phyloP scores from a whole-genome alignment of 2,797 vertebrate genomes.

The Tokudaia tokunoshimensis region DNA sequence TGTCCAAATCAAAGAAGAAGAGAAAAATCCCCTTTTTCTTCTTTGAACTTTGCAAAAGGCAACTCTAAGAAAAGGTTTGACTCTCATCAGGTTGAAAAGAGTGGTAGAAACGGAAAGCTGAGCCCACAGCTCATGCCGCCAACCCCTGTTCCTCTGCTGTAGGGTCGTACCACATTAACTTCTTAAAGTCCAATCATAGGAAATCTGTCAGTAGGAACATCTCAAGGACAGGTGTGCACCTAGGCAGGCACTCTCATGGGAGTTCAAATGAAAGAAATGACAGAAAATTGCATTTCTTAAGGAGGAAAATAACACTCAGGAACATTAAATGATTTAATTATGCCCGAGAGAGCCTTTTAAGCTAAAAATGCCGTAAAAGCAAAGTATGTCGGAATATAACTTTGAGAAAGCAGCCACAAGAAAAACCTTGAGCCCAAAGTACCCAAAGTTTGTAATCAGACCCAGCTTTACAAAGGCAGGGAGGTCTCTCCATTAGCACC shows the following conservation, averaged over 20 bases:
- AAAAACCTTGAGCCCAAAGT: constrained; percentile 61
- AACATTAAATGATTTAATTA: constrained; percentile 84
- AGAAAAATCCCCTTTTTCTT: background rate
- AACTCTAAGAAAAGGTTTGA: background rate
- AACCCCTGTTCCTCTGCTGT: background rate
- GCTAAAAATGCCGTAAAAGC: constrained; percentile 74
- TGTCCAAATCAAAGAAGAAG: constrained; percentile 24
- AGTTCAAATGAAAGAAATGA: constrained; percentile 79
- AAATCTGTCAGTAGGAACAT: constrained; percentile 42
- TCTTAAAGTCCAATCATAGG: constrained; percentile 8
- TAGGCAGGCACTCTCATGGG: constrained; percentile 58
- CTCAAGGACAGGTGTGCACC: constrained; percentile 55
- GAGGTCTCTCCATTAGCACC: background rate
- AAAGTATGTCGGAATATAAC: constrained; percentile 58
- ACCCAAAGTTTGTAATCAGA: constrained; percentile 24
- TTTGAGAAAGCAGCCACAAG: constrained; percentile 57
- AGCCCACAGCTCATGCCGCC: background rate
- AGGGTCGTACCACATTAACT: constrained; percentile 41
- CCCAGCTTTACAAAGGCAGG: background rate
- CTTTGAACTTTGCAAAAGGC: constrained; percentile 12
- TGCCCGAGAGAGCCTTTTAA: constrained; percentile 76
- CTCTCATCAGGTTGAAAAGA: background rate
- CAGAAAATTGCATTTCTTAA: constrained; percentile 80
- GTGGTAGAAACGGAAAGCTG: background rate
- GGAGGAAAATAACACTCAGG: constrained; percentile 74